These are phyloP conservation scores for Sorex araneus DNA, from an alignment of 2,113 vertebrate genomes.

Conservation along the genomic window DNA sequence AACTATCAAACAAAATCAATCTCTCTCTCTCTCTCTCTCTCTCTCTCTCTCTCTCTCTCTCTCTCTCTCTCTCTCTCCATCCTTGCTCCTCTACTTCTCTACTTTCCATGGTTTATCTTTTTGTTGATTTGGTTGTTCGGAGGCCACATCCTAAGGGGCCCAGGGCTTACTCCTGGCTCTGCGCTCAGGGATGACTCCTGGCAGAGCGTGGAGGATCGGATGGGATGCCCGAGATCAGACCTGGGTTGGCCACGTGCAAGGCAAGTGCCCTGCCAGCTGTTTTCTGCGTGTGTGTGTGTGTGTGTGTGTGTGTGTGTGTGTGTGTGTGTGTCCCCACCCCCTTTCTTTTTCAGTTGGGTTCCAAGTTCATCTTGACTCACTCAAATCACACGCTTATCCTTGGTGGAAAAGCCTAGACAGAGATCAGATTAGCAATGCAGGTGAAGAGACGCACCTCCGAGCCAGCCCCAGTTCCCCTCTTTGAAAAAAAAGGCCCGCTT, in stretches of 20 bases:
- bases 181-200: too few species aligned
- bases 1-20: not conserved
- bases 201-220: too few species aligned
- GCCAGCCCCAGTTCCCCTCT: accelerated
- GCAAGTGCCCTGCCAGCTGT: too few species aligned
- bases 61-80: not conserved
- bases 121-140: not conserved
- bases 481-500: not conserved
- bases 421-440: not conserved
- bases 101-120: too few species aligned
- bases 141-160: not conserved
- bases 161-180: not conserved
- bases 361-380: not conserved
- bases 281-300: too few species aligned
- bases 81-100: too few species aligned
- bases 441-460: not conserved
- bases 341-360: not conserved
- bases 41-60: not conserved
- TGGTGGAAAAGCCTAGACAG: not conserved
- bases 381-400: not conserved
- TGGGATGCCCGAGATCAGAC: too few species aligned
- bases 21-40: not conserved
- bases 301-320: too few species aligned
- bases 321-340: too few species aligned
- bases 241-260: too few species aligned